Evolutionary conservation across 1,140 invertebrate genomes (phyloP).

Genomic region (Sitophilus oryzae): DNA sequence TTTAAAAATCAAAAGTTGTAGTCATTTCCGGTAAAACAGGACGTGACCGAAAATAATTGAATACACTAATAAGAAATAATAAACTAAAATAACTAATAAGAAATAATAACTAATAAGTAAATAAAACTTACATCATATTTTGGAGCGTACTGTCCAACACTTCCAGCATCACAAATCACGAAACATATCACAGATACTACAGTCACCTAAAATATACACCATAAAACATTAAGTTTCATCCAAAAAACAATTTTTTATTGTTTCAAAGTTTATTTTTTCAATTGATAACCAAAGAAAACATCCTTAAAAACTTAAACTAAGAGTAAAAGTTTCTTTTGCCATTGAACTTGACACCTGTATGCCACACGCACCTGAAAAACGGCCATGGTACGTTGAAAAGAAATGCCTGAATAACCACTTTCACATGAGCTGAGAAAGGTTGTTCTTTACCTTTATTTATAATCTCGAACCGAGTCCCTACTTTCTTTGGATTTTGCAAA

Average conservation of each 20-base stretch:
- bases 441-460: background rate
- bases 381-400: background rate
- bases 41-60: too few relatives aligned
- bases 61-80: background rate
- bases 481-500: too few relatives aligned
- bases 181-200: background rate
- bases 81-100: conserved; percentile 37
- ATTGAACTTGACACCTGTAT: background rate
- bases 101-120: background rate
- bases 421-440: background rate
- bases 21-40: too few relatives aligned
- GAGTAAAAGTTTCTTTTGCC: too few relatives aligned
- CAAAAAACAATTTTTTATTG: too few relatives aligned
- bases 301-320: too few relatives aligned
- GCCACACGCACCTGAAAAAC: background rate
- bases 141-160: background rate
- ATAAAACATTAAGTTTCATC: too few relatives aligned
- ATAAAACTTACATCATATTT: conserved; percentile 4
- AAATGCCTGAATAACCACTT: background rate
- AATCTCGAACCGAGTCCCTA: background rate
- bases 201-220: background rate
- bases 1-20: too few relatives aligned
- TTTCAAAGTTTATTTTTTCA: background rate
- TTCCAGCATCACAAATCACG: background rate
- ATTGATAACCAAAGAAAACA: background rate